Percentiles rank a stretch among this genome's conserved stretches.
Evolutionary conservation across 2,888 invertebrate species (phyloP).

Genomic region (Argyresthia goedartella): DNA sequence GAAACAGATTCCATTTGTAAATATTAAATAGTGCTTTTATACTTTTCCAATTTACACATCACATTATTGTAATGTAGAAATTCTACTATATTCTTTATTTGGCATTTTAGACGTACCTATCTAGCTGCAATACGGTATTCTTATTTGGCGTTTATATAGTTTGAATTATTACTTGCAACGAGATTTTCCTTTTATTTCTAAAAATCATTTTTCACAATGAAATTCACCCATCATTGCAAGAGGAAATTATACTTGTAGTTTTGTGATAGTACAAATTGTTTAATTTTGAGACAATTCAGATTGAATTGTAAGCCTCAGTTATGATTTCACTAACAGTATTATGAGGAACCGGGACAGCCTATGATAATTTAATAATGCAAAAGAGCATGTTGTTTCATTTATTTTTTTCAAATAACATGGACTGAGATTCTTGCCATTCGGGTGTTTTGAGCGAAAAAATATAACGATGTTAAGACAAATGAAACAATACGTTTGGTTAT

Average conservation of each 20-base stretch:
- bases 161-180: constrained; percentile 37
- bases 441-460: not conserved
- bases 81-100: constrained; percentile 29
- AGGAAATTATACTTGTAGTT: constrained; percentile 11
- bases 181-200: constrained; percentile 15
- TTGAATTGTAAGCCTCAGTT: not conserved
- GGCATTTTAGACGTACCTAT: constrained; percentile 36
- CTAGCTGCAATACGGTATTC: constrained; percentile 13
- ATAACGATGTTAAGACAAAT: not conserved
- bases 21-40: constrained; percentile 43
- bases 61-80: constrained; percentile 27
- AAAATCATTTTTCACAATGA: too few species aligned
- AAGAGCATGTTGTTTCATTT: not conserved
- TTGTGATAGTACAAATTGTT: constrained; percentile 63
- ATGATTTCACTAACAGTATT: not conserved
- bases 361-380: not conserved
- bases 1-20: constrained; percentile 43
- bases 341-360: constrained; percentile 19
- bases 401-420: not conserved
- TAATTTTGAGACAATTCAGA: constrained; percentile 20
- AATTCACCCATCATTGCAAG: too few species aligned
- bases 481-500: not conserved
- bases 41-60: constrained; percentile 34
- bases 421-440: constrained; percentile 3
- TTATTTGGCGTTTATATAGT: constrained; percentile 12